Conservation (phyloP, 1,140 invertebrate species). For the Saccostrea cuccullata region DNA sequence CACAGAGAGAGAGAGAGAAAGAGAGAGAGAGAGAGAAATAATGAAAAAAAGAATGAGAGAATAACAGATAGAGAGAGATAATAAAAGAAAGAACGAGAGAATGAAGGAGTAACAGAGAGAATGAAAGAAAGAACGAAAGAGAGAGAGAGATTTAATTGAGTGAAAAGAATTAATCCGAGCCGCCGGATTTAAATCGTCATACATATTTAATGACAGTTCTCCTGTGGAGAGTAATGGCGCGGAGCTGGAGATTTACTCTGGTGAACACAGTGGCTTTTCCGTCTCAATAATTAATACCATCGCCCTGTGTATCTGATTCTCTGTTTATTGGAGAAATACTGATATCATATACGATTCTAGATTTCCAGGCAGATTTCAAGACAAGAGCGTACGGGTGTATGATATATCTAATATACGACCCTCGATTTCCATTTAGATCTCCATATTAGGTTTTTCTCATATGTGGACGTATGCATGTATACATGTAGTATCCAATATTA, state of each 20-base stretch:
- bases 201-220: neutral
- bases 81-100: neutral
- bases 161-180: constrained; percentile 51
- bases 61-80: neutral
- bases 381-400: too few relatives aligned
- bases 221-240: neutral
- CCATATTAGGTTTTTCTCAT: too few relatives aligned
- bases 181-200: neutral
- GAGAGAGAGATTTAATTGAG: neutral
- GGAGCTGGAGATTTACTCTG: neutral
- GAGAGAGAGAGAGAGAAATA: too few relatives aligned
- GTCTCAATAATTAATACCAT: neutral
- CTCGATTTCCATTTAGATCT: too few relatives aligned
- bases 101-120: neutral
- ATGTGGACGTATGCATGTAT: too few relatives aligned
- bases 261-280: neutral
- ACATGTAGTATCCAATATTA: too few relatives aligned
- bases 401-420: too few relatives aligned
- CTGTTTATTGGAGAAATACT: too few relatives aligned
- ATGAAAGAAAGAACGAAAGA: neutral
- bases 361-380: too few relatives aligned
- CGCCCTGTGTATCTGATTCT: neutral
- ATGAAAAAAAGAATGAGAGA: too few relatives aligned
- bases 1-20: too few relatives aligned
- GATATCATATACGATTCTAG: too few relatives aligned